Base-by-base conservation (phyloP, 37 sponge, comb jelly and placozoan species). In the Mnemiopsis leidyi region DNA sequence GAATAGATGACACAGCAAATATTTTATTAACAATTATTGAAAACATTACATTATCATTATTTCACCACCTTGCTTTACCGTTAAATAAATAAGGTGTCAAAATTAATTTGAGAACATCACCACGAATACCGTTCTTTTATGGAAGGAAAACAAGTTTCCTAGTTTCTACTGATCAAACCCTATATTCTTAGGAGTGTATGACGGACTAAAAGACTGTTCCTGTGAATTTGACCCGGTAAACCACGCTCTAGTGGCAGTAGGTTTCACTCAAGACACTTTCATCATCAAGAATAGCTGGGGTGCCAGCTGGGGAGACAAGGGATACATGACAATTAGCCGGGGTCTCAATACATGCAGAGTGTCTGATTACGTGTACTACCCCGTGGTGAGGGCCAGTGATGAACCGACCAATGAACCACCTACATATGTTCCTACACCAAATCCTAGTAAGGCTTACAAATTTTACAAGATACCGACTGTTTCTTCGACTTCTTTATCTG, bases 341-440 rank as follows among this genome's bases (percentile, higher is more conserved):
- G 90, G 90, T n/a, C 36, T n/a, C 25, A 85, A 85, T 29, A 85
- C 90, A 3, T 85, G 90, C 35, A 39, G 90, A 1, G 90, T 85
- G 24, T 38, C 90, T 38, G 90, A 85, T 21, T 85, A 36, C n/a
- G 61, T 13, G 0, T 38, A 38, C 48, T 85, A 85, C 23, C 90
- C 90, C 18, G 61, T 85, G 40, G 61, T 85, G 40, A 38, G 90
- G 23, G 48, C 61, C 0, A 21, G 21, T 85, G 90, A 33, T 39
- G 90, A 85, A 18, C 90, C 90, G 13, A 85, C 90, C 35, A 33
- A 40, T 38, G 90, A 85, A 26, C 90, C 90, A 28, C 90, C 90
- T 7, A 39, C 48, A 0, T 85, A 39, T 33, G 29, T 40, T 3
- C 61, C 90, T n/a, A 85, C 90, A 38, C 90, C 90, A 7, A 61